phyloP scores from a whole-genome alignment of 2,888 invertebrate genomes.

The Dryocosmus kuriphilus region DNA sequence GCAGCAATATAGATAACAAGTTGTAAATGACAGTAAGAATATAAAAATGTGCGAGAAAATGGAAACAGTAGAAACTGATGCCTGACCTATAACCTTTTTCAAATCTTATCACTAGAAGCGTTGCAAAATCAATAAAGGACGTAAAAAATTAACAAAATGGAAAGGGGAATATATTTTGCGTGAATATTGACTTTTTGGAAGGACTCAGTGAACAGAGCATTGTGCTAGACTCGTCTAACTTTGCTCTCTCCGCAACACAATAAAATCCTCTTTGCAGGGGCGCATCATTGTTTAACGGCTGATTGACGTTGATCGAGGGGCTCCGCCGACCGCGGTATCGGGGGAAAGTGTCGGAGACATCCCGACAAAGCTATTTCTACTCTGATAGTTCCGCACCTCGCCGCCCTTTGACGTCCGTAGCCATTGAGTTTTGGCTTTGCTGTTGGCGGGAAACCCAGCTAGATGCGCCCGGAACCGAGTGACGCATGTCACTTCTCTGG shows the following conservation, averaged over 20 bases:
- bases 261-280: constrained; percentile 53
- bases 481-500: constrained; percentile 72
- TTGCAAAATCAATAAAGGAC: not conserved
- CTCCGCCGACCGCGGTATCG: constrained; percentile 53
- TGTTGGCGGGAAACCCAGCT: constrained; percentile 51
- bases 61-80: not conserved
- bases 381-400: constrained; percentile 38
- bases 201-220: constrained; percentile 45
- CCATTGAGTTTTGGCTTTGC: constrained; percentile 48
- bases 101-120: not conserved
- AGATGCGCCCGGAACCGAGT: constrained; percentile 55
- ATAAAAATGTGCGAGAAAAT: no score
- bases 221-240: constrained; percentile 49
- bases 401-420: constrained; percentile 53
- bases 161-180: not conserved
- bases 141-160: not conserved
- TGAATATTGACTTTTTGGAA: constrained; percentile 10
- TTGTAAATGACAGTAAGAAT: no score
- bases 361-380: constrained; percentile 48
- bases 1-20: no score
- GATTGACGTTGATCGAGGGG: constrained; percentile 76
- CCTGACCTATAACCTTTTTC: not conserved
- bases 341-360: constrained; percentile 57
- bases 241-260: constrained; percentile 52
- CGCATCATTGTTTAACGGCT: constrained; percentile 75